A percentile compares a stretch with the other conserved stretches of the same genome.
phyloP scores from a whole-genome alignment of 2,888 invertebrate genomes.

The Sturmia bella region DNA sequence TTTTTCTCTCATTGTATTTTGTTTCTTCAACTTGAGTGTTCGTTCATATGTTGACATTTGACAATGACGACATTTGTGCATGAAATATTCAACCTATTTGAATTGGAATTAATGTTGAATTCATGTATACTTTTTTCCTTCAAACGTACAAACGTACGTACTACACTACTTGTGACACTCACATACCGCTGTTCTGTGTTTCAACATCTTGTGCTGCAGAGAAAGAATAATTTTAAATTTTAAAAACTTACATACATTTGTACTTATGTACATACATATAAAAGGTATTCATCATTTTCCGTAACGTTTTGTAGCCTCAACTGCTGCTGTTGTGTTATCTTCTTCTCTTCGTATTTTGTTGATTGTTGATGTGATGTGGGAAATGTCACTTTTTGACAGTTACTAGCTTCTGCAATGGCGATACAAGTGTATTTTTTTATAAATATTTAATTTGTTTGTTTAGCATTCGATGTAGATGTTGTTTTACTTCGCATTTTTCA shows the following conservation, averaged over 20 bases:
- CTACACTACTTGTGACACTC: background rate
- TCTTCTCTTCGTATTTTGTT: constrained; percentile 38
- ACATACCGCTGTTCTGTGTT: constrained; percentile 23
- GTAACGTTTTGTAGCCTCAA: constrained; percentile 22
- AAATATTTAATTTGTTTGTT: constrained; percentile 70
- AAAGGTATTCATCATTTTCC: constrained; percentile 60
- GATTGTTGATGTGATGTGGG: constrained; percentile 76
- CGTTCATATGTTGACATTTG: constrained; percentile 75
- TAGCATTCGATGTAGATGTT: constrained; percentile 51
- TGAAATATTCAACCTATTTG: constrained; percentile 80
- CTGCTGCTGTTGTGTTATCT: constrained; percentile 45
- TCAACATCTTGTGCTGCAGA: constrained; percentile 45
- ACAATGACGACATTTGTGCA: constrained; percentile 80
- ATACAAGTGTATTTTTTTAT: constrained; percentile 69
- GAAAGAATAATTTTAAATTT: constrained; percentile 4
- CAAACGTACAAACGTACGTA: constrained; percentile 27
- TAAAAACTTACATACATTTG: background rate
- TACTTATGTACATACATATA: background rate
- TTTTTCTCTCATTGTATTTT: constrained; percentile 21
- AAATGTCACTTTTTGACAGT: constrained; percentile 79
- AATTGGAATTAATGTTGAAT: constrained; percentile 80
- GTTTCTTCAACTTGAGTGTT: constrained; percentile 59
- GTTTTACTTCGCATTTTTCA: constrained; percentile 1
- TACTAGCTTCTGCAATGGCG: constrained; percentile 70
- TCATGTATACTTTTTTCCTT: constrained; percentile 71